phyloP scores from a whole-genome alignment of 2,888 invertebrate genomes.

The Campoplex capitator region DNA sequence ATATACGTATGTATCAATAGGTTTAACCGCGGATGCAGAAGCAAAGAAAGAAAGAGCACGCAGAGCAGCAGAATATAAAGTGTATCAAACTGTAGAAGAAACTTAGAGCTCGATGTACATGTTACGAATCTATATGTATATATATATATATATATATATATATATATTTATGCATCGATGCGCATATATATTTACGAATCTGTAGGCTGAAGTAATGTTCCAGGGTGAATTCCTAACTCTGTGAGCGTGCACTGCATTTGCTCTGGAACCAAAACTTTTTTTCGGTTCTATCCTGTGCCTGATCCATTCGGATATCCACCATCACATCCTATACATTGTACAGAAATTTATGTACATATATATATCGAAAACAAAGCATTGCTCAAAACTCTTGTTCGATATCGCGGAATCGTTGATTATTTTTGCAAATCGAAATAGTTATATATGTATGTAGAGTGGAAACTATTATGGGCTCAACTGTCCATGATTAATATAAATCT shows the following conservation, averaged over 20 bases:
- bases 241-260: slow-evolving; percentile 39
- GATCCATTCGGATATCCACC: background rate
- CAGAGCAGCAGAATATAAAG: slow-evolving; percentile 51
- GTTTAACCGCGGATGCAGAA: slow-evolving; percentile 9
- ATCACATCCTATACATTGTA: background rate
- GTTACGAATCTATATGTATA: too few relatives aligned
- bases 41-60: slow-evolving; percentile 30
- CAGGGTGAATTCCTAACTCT: slow-evolving; percentile 32
- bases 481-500: background rate
- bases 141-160: too few relatives aligned
- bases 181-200: slow-evolving; percentile 19
- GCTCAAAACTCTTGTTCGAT: background rate
- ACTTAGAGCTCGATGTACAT: slow-evolving; percentile 1
- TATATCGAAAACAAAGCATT: background rate
- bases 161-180: background rate
- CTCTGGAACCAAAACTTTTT: slow-evolving; percentile 4
- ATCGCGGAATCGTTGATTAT: background rate
- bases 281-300: background rate
- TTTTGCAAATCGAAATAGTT: background rate
- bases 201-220: slow-evolving; percentile 22
- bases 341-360: background rate
- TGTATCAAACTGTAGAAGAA: slow-evolving; percentile 39
- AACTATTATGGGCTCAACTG: background rate
- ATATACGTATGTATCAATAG: slow-evolving; percentile 19
- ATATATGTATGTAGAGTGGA: background rate